Evolutionary conservation across 2,113 vertebrate genomes (phyloP).

Genomic region (Epinephelus cyanopodus): DNA sequence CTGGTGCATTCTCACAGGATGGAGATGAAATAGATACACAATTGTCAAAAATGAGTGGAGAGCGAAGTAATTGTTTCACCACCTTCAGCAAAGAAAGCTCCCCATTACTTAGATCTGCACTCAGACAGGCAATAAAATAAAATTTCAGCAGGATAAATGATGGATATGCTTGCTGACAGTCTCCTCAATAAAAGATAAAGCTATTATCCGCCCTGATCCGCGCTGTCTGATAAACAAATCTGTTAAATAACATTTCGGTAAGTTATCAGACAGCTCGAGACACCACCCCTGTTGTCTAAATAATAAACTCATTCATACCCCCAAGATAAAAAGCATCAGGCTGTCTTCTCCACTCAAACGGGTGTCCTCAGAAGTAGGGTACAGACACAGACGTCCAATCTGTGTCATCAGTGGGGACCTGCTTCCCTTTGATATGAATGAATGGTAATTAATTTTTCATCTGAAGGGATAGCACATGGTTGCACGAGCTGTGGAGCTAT

Average conservation of each 20-base stretch:
- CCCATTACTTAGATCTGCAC: conserved; percentile 10
- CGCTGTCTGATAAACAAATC: conserved; percentile 51
- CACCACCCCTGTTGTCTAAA: conserved; percentile 55
- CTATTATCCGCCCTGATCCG: conserved; percentile 41
- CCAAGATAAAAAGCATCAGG: conserved; percentile 54
- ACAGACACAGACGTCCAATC: conserved; percentile 60
- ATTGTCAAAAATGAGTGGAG: conserved; percentile 10
- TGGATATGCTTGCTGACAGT: conserved; percentile 46
- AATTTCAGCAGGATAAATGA: conserved; percentile 43
- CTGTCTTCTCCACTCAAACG: conserved; percentile 54
- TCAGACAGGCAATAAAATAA: conserved; percentile 20
- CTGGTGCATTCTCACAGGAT: background rate
- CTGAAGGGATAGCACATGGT: conserved; percentile 68
- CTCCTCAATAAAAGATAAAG: conserved; percentile 64
- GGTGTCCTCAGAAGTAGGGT: conserved; percentile 58
- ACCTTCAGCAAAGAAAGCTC: conserved; percentile 6
- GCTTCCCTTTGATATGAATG: conserved; percentile 77
- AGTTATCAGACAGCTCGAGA: conserved; percentile 52
- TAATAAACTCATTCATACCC: conserved; percentile 62
- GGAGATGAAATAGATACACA: background rate
- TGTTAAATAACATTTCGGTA: conserved; percentile 43
- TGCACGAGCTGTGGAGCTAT: conserved; percentile 60
- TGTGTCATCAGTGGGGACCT: conserved; percentile 60
- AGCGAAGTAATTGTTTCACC: conserved; percentile 32
- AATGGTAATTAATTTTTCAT: conserved; percentile 78